Evolutionary conservation across 2,113 vertebrate species (phyloP).

Genomic region (Spheniscus mendiculus): DNA sequence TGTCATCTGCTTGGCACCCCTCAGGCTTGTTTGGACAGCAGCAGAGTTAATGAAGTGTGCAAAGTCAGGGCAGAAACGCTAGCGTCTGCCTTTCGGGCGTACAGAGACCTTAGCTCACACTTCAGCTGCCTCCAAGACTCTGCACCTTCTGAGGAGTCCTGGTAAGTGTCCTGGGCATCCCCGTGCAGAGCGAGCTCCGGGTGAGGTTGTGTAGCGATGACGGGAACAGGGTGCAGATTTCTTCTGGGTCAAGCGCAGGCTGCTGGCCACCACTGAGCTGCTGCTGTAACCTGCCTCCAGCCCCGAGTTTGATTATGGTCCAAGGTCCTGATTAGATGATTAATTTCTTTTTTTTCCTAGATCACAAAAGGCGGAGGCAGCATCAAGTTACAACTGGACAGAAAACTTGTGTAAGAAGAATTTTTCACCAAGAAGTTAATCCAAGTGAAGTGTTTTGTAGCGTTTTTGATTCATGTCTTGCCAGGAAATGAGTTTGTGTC

Average conservation of each 20-base stretch:
- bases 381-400: neutral
- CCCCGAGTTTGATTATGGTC: neutral
- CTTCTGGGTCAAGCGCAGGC: neutral
- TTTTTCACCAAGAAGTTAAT: neutral
- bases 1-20: neutral
- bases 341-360: neutral
- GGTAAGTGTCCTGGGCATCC: neutral
- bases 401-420: neutral
- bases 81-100: neutral
- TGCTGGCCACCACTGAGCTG: neutral
- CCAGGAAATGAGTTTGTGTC: neutral
- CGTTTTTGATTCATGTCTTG: neutral
- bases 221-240: neutral
- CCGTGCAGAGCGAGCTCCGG: fast-evolving
- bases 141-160: neutral
- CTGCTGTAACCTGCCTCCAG: neutral
- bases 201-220: neutral
- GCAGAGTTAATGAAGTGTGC: neutral
- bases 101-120: neutral
- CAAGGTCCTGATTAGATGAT: neutral
- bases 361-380: neutral
- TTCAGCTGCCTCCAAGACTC: neutral
- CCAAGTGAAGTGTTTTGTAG: neutral
- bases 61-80: too few species aligned
- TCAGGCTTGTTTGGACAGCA: neutral